Evolutionary conservation across 2,888 invertebrate genomes (phyloP).

Genomic region (Aphrophora alni): DNA sequence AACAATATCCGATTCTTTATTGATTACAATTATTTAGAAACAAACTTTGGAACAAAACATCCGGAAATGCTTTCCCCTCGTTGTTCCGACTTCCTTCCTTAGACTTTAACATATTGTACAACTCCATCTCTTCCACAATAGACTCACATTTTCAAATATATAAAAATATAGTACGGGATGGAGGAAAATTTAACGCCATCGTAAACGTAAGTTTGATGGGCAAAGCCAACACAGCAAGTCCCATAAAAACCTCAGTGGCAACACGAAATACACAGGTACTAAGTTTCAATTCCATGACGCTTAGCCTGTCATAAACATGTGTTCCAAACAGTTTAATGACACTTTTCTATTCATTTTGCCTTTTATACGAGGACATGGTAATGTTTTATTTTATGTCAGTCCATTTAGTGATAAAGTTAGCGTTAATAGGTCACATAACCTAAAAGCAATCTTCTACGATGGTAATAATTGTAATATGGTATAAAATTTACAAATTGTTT

Average conservation of each 20-base stretch:
- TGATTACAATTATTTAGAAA: too few species aligned
- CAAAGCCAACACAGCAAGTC: background rate
- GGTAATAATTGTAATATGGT: too few species aligned
- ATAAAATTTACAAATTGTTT: too few species aligned
- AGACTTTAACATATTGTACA: too few species aligned
- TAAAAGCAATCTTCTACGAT: background rate
- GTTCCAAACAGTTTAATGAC: background rate
- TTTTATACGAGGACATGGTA: background rate
- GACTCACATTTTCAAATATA: background rate
- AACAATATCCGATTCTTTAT: too few species aligned
- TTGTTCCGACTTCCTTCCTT: too few species aligned
- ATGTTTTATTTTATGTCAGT: background rate
- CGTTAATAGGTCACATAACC: background rate
- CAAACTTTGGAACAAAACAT: too few species aligned
- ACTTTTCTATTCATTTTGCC: background rate
- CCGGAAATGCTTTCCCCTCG: too few species aligned
- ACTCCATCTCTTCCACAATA: background rate
- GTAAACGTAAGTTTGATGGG: background rate
- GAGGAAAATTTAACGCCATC: background rate
- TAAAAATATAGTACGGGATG: background rate
- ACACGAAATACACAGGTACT: background rate
- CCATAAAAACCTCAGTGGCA: background rate
- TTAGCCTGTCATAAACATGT: background rate
- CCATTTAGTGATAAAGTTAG: background rate
- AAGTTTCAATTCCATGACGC: background rate